A percentile compares a stretch with the other conserved stretches of the same genome.
Evolutionary conservation across 2,113 vertebrate species (phyloP).

Genomic region (Circaetus gallicus): DNA sequence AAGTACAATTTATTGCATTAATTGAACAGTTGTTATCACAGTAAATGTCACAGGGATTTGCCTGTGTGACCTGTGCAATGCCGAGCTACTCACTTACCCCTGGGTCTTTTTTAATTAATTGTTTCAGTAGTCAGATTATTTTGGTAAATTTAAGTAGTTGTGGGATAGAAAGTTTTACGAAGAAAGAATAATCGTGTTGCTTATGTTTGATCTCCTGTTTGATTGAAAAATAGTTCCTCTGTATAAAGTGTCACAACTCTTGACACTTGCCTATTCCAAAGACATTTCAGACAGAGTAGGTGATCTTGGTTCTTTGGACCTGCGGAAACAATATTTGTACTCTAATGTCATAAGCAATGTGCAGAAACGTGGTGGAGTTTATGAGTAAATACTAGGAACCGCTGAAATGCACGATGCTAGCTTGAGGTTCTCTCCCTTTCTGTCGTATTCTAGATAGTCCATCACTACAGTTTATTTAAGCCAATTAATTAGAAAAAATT

Average conservation of each 20-base stretch:
- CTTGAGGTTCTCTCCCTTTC: not conserved
- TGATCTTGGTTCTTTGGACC: not conserved
- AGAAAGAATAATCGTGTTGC: not conserved
- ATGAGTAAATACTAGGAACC: not conserved
- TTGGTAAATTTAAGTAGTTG: not conserved
- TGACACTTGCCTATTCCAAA: not conserved
- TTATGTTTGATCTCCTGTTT: not conserved
- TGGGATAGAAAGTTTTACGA: not conserved
- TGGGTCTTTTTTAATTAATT: not conserved
- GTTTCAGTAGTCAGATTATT: not conserved
- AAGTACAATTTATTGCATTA: not conserved
- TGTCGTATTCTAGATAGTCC: not conserved
- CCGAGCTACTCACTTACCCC: not conserved
- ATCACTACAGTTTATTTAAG: not conserved
- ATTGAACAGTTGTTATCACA: not conserved
- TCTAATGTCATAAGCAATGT: not conserved
- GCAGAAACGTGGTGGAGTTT: not conserved
- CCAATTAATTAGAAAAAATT: not conserved
- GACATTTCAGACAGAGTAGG: not conserved
- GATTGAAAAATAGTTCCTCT: not conserved
- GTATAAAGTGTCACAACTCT: not conserved
- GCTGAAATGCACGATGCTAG: not conserved
- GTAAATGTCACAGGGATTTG: not conserved
- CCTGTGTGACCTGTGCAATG: not conserved
- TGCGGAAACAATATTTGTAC: not conserved